Conservation (phyloP, 2,797 vertebrate genomes). For the Poeciliopsis gracilis region DNA sequence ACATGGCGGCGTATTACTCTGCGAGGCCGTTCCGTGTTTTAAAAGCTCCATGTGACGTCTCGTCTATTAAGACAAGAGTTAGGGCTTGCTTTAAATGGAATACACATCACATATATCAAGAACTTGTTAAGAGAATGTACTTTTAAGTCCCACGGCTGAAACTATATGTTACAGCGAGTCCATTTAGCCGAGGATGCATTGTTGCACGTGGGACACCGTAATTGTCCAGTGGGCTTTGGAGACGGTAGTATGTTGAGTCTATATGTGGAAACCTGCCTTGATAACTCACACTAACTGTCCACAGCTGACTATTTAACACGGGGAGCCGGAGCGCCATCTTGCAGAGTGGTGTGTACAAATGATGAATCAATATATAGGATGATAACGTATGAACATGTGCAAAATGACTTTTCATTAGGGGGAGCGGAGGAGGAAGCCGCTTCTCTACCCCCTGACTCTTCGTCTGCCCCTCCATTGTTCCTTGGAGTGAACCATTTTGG, state of each 20-base stretch:
- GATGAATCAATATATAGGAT: constrained; percentile 75
- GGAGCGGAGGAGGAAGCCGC: constrained; percentile 30
- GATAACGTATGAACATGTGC: constrained; percentile 59
- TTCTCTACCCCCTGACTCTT: constrained; percentile 22
- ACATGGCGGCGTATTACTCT: constrained; percentile 49
- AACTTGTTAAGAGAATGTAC: constrained; percentile 82
- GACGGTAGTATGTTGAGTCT: constrained; percentile 49
- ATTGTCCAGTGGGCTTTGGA: constrained; percentile 72
- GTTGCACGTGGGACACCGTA: constrained; percentile 69
- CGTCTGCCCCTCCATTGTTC: constrained; percentile 5
- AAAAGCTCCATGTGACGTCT: constrained; percentile 67
- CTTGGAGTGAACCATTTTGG: constrained; percentile 2
- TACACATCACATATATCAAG: constrained; percentile 78
- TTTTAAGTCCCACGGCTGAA: constrained; percentile 70
- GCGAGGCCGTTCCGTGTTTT: constrained; percentile 71
- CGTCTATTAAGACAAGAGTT: constrained; percentile 75
- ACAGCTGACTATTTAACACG: constrained; percentile 64
- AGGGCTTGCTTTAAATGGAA: constrained; percentile 70
- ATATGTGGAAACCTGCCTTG: constrained; percentile 52
- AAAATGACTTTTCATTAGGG: constrained; percentile 62
- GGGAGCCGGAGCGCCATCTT: constrained; percentile 30
- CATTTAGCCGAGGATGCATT: constrained; percentile 80
- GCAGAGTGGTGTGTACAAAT: constrained; percentile 49
- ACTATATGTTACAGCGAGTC: constrained; percentile 73
- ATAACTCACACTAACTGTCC: constrained; percentile 77